Evolutionary conservation across 2,113 vertebrate species (phyloP).

Genomic region (Myotis davidii): DNA sequence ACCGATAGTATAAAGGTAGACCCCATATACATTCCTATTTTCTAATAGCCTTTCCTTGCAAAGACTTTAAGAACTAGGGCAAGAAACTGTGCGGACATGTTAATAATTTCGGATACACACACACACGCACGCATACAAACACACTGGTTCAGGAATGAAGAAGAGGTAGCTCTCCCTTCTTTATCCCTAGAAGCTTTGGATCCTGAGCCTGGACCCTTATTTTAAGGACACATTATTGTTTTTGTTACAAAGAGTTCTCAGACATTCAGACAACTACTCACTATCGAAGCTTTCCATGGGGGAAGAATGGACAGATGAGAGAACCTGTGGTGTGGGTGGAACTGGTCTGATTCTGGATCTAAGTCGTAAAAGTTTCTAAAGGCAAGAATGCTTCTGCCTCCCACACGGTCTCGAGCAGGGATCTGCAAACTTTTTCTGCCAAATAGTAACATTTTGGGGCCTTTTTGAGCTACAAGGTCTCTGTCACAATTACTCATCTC

Average conservation of each 20-base stretch:
- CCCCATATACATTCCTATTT: not conserved
- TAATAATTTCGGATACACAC: not conserved
- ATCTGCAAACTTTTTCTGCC: not conserved
- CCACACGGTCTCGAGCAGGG: not conserved
- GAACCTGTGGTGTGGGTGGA: not conserved
- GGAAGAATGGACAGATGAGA: not conserved
- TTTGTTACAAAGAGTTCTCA: not conserved
- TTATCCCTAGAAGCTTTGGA: not conserved
- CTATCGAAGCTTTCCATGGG: not conserved
- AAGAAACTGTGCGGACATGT: not conserved
- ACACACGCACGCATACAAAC: too few relatives aligned
- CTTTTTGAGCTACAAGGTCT: not conserved
- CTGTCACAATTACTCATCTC: not conserved
- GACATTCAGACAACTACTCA: not conserved
- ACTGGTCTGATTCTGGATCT: not conserved
- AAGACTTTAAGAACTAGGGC: not conserved
- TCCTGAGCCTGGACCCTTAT: not conserved
- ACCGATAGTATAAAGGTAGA: not conserved
- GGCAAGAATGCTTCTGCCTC: not conserved
- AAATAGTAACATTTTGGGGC: not conserved
- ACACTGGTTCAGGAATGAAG: not conserved
- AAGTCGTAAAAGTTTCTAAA: not conserved
- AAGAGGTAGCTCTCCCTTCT: not conserved
- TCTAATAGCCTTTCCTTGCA: not conserved
- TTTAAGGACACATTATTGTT: not conserved